Base-by-base conservation (phyloP, 2,888 invertebrate genomes). In the Eupithecia inturbata region DNA sequence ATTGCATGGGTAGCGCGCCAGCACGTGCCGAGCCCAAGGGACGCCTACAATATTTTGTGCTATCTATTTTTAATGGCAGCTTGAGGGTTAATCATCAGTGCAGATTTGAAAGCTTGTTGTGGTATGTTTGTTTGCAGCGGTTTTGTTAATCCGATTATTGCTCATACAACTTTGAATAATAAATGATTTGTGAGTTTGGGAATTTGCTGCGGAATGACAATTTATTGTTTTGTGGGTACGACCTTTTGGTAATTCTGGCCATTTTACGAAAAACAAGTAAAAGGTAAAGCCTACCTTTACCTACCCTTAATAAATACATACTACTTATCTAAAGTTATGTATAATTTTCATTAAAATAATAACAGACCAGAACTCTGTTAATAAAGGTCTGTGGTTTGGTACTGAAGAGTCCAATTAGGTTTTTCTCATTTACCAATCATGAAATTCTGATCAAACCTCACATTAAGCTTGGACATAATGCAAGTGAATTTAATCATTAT, bases 21-120 rank as follows among this genome's bases (percentile, higher is more conserved):
- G 49, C 49, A 89, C 90, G 90, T 88, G 88, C 85, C 26, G 72
- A 81, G 81, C 90, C 88, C 85, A 71, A 76, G 90, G 85, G 89
- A 89, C 85, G 83, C 89, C 85, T 82, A 83, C 89, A 88, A 85
- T 91, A 92, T 93, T 91, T 92, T 90, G 89, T 91, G 88, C 88
- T 90, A 93, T 93, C 91, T 92, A 92, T 93, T 93, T 92, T 92
- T 93, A 92, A 93, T 91, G 86, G 87, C 84, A 76, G 83, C 86
- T 90, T 85, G 84, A 87, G 89, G 89, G 91, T 90, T 91, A 91
- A 91, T 92, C 88, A 88, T 88, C 85, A 79, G 86, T 86, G 84
- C 83, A 81, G 88, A 90, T 90, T 91, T 90, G 85, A 88, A 85
- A 84, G 87, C 81, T 82, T 81, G 84, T 75, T 86, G 84, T 45